Evolutionary conservation across 1,140 invertebrate genomes (phyloP).

Genomic region (Leptinotarsa defecta): DNA sequence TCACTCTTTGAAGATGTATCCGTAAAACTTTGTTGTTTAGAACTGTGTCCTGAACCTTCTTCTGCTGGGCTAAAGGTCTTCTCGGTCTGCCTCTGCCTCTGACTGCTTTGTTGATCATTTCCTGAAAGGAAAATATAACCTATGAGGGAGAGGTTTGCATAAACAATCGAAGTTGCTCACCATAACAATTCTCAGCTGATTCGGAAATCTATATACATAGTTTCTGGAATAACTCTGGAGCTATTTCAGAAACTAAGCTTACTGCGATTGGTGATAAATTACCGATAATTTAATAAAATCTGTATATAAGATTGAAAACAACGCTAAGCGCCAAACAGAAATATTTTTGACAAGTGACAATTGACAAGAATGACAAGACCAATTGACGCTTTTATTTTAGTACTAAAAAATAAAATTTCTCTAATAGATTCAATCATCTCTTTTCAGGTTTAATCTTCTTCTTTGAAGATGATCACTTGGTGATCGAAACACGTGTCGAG

Average conservation of each 20-base stretch:
- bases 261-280: not conserved
- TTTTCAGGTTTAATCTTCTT: too few relatives aligned
- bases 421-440: too few relatives aligned
- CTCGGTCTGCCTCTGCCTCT: not conserved
- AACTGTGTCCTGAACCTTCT: conserved; percentile 24
- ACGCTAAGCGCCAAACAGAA: not conserved
- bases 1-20: conserved; percentile 30
- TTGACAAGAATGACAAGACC: too few relatives aligned
- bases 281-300: too few relatives aligned
- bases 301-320: not conserved
- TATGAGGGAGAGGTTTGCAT: not conserved
- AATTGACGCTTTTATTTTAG: too few relatives aligned
- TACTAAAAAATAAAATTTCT: too few relatives aligned
- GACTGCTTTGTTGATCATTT: not conserved
- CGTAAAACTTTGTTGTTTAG: conserved; percentile 32
- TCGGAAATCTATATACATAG: not conserved
- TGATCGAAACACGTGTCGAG: too few relatives aligned
- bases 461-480: too few relatives aligned
- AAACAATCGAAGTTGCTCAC: not conserved
- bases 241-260: not conserved
- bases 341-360: too few relatives aligned
- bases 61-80: not conserved
- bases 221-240: not conserved
- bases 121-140: not conserved
- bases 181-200: not conserved